These are phyloP conservation scores for Neosilurus hyrtlii DNA, from an alignment of 2,797 vertebrate species.

Conservation along the genomic window DNA sequence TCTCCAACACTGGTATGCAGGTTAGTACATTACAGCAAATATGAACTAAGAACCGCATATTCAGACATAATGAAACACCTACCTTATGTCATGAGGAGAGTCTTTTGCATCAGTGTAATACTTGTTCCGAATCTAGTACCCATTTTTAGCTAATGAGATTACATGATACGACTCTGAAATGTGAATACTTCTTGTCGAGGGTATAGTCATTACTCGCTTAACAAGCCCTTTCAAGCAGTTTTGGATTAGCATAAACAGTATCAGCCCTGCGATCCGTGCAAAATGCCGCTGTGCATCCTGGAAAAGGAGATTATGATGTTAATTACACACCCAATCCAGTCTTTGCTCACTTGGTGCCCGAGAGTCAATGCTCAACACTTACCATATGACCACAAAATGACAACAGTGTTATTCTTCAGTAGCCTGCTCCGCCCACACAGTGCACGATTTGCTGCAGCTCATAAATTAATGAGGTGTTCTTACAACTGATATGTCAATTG, in stretches of 20 bases:
- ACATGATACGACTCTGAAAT: conserved; percentile 26
- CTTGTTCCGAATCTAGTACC: conserved; percentile 21
- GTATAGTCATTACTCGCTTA: conserved; percentile 30
- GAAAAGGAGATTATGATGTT: conserved; percentile 45
- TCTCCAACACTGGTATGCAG: neutral
- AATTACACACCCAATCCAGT: conserved; percentile 49
- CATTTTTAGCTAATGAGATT: conserved; percentile 17
- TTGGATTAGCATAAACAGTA: conserved; percentile 25
- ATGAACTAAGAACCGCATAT: neutral
- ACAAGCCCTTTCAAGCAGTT: conserved; percentile 19
- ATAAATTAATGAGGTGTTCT: neutral
- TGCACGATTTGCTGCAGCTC: neutral
- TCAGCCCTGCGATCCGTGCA: conserved; percentile 34
- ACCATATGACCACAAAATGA: conserved; percentile 48
- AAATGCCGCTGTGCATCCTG: conserved; percentile 25
- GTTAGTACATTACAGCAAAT: neutral
- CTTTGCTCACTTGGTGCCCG: conserved; percentile 27
- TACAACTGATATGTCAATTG: neutral
- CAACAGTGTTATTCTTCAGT: conserved; percentile 39
- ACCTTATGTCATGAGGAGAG: conserved; percentile 32
- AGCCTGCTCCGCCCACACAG: conserved; percentile 11
- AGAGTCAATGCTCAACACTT: conserved; percentile 42
- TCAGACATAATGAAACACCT: conserved; percentile 27
- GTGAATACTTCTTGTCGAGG: conserved; percentile 12
- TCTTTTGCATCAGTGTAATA: conserved; percentile 19